Conservation (phyloP, 2,888 invertebrate genomes). For the Lasiommata megera region DNA sequence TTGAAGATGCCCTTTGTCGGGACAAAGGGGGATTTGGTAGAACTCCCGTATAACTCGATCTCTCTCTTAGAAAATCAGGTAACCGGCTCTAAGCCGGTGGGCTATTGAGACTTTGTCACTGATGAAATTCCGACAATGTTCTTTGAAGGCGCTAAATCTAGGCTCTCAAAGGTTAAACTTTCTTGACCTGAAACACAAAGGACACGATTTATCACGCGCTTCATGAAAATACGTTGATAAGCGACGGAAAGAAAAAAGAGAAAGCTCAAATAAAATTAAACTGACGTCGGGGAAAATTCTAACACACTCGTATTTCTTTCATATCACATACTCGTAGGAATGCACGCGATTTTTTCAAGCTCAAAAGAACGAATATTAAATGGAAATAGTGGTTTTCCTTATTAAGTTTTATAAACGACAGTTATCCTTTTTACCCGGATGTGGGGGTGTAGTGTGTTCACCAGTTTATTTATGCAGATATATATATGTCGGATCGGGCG, state of each 20-base stretch:
- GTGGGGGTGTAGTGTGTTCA: too few species aligned
- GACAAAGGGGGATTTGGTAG: too few species aligned
- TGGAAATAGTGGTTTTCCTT: neutral
- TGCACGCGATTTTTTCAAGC: neutral
- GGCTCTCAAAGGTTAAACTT: constrained; percentile 8
- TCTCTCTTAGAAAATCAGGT: too few species aligned
- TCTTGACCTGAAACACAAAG: constrained; percentile 11
- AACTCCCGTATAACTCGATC: too few species aligned
- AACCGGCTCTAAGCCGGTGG: too few species aligned
- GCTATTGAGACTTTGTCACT: too few species aligned
- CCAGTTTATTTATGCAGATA: too few species aligned
- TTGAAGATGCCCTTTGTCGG: too few species aligned
- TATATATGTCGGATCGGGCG: too few species aligned
- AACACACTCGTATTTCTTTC: neutral
- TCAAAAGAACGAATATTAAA: neutral
- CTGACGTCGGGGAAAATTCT: neutral
- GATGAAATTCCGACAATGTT: too few species aligned
- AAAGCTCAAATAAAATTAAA: neutral
- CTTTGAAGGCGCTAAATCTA: neutral
- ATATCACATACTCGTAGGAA: neutral
- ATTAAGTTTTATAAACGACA: neutral
- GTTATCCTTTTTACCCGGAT: neutral
- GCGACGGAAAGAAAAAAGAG: neutral
- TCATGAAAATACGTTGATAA: neutral
- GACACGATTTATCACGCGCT: constrained; percentile 13